Conservation (phyloP, 2,797 vertebrate species). For the Eulemur rubriventer region DNA sequence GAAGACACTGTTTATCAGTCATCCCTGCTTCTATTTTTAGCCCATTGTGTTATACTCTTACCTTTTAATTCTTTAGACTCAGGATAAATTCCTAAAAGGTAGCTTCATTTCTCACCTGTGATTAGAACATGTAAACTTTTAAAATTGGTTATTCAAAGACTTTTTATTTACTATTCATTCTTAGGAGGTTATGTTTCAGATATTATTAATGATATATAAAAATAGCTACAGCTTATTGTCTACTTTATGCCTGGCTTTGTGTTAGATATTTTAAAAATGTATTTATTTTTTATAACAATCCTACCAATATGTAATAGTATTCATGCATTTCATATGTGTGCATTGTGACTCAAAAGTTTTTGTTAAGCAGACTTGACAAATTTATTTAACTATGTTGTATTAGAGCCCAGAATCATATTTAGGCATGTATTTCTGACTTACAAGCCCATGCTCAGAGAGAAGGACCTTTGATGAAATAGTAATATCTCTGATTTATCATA, state of each 20-base stretch:
- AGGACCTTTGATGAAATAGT: background rate
- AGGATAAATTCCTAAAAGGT: background rate
- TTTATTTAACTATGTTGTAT: background rate
- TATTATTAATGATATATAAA: background rate
- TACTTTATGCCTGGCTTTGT: background rate
- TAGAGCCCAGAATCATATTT: background rate
- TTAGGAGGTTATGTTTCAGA: background rate
- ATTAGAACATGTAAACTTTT: background rate
- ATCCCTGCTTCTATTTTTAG: background rate
- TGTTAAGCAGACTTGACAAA: background rate
- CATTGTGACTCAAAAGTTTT: background rate
- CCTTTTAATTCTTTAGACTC: background rate
- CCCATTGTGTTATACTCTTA: background rate
- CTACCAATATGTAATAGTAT: background rate
- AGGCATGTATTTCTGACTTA: background rate
- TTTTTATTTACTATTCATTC: background rate
- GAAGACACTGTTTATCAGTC: background rate
- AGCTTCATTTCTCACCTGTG: background rate
- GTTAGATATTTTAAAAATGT: background rate
- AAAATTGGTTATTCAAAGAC: background rate
- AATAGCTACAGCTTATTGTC: background rate
- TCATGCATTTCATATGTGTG: background rate
- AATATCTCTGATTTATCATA: background rate
- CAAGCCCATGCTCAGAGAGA: background rate
- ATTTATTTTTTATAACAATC: background rate